Evolutionary conservation across 2,113 vertebrate genomes (phyloP).

Genomic region (Ameiurus melas): DNA sequence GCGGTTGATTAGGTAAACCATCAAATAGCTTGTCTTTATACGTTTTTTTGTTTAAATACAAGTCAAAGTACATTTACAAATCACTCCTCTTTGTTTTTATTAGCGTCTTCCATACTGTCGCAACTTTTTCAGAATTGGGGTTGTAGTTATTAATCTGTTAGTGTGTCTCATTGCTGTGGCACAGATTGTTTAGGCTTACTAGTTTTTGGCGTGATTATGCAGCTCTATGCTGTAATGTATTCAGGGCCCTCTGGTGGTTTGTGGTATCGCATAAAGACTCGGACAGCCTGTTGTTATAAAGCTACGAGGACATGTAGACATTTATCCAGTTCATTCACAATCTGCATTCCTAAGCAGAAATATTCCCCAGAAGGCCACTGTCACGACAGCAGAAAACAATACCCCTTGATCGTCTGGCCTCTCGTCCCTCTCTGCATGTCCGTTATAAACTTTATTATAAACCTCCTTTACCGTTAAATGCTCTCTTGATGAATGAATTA

Average conservation of each 20-base stretch:
- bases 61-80: too few species aligned
- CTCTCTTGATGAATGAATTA: conserved; percentile 16
- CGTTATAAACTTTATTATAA: background rate
- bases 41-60: too few species aligned
- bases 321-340: conserved; percentile 39
- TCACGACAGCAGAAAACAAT: conserved; percentile 34
- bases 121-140: too few species aligned
- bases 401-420: conserved; percentile 15
- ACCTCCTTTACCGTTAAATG: conserved; percentile 31
- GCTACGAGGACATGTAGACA: conserved; percentile 33
- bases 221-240: background rate
- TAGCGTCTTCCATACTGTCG: too few species aligned
- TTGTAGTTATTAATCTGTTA: too few species aligned
- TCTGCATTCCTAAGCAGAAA: conserved; percentile 44
- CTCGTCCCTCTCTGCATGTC: conserved; percentile 24
- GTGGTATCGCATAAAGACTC: conserved; percentile 7
- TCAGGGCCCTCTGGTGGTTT: conserved; percentile 24
- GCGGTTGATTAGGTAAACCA: too few species aligned
- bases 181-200: background rate
- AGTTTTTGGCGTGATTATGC: background rate
- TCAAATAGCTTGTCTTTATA: too few species aligned
- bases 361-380: conserved; percentile 43
- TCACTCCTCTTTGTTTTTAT: too few species aligned
- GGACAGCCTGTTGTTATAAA: conserved; percentile 28
- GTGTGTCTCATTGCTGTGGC: background rate